Conservation (phyloP, 2,797 vertebrate genomes). For the Ataeniobius toweri region DNA sequence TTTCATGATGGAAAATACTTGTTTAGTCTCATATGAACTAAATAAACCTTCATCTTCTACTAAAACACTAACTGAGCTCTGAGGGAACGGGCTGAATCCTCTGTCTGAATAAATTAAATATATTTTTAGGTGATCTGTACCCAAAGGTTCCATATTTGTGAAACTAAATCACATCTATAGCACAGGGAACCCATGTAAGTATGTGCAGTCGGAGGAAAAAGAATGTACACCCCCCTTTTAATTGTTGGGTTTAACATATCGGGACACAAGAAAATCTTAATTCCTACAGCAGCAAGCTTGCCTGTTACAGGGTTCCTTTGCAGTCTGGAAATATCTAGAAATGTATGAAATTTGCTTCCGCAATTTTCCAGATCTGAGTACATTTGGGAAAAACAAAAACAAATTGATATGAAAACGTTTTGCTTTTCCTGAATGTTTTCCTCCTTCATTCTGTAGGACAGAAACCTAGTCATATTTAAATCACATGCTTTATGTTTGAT, state of each 20-base stretch:
- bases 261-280: background rate
- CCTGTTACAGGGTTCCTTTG: background rate
- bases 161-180: background rate
- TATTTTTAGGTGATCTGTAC: background rate
- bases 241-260: background rate
- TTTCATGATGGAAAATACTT: background rate
- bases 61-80: background rate
- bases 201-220: background rate
- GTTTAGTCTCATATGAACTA: background rate
- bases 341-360: too few relatives aligned
- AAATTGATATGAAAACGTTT: too few relatives aligned
- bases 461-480: background rate
- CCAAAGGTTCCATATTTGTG: too few relatives aligned
- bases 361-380: too few relatives aligned
- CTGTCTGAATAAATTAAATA: background rate
- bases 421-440: background rate
- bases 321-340: background rate
- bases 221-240: background rate
- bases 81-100: too few relatives aligned
- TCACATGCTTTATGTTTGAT: too few relatives aligned
- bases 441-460: background rate
- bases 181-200: background rate
- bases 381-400: too few relatives aligned
- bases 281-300: background rate
- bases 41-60: background rate